phyloP scores from a whole-genome alignment of 1,140 invertebrate species.

The Hyles vespertilio region DNA sequence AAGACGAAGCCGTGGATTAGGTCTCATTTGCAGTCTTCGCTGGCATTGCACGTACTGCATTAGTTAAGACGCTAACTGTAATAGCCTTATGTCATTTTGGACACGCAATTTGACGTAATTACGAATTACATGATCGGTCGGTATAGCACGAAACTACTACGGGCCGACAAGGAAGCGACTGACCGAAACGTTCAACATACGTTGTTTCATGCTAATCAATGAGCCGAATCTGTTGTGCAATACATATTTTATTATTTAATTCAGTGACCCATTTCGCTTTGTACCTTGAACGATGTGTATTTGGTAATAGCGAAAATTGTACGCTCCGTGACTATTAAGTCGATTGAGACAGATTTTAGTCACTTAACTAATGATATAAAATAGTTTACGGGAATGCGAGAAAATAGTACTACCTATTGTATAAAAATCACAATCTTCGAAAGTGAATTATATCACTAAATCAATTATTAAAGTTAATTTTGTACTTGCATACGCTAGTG shows the following conservation, averaged over 20 bases:
- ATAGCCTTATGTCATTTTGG: slow-evolving; percentile 62
- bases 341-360: no score
- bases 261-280: slow-evolving; percentile 9
- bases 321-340: slow-evolving; percentile 2
- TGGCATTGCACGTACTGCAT: slow-evolving; percentile 28
- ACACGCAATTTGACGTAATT: slow-evolving; percentile 67
- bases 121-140: slow-evolving; percentile 48
- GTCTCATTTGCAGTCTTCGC: slow-evolving; percentile 32
- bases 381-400: no score
- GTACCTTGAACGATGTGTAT: slow-evolving; percentile 2
- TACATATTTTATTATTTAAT: slow-evolving; percentile 15
- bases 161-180: slow-evolving; percentile 27
- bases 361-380: no score
- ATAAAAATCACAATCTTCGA: no score
- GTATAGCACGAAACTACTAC: slow-evolving; percentile 29
- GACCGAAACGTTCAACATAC: slow-evolving; percentile 26
- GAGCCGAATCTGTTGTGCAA: slow-evolving; percentile 33
- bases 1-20: slow-evolving; percentile 11
- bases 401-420: no score
- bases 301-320: slow-evolving; percentile 7
- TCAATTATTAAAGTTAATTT: no score
- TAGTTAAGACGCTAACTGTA: slow-evolving; percentile 44
- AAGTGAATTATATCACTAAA: no score
- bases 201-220: slow-evolving; percentile 34
- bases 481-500: no score